Evolutionary conservation across 2,113 vertebrate genomes (phyloP).

Genomic region (Nipponia nippon): DNA sequence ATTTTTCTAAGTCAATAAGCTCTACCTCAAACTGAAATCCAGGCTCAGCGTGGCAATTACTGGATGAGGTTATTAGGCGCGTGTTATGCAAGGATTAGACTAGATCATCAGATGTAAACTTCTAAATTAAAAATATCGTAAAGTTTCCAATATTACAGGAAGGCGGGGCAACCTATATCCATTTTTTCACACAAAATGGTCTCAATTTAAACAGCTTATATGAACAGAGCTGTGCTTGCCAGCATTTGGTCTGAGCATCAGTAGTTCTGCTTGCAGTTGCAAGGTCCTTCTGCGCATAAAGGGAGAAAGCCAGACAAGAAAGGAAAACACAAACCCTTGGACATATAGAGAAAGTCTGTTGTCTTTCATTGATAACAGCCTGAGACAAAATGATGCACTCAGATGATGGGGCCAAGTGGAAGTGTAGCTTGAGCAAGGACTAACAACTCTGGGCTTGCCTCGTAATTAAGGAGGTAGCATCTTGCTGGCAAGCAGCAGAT

Average conservation of each 20-base stretch:
- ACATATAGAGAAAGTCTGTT: neutral
- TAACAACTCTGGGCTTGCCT: neutral
- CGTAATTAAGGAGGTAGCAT: neutral
- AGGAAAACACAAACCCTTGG: neutral
- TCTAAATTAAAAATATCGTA: neutral
- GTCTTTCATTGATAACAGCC: neutral
- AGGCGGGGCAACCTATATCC: neutral
- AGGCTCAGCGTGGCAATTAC: neutral
- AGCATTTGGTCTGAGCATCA: neutral
- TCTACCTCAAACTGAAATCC: constrained; percentile 53
- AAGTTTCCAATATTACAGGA: neutral
- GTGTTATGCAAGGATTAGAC: neutral
- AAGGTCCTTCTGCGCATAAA: neutral
- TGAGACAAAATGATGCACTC: neutral
- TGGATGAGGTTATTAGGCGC: neutral
- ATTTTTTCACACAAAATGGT: neutral
- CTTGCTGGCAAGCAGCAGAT: neutral
- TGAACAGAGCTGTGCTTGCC: neutral
- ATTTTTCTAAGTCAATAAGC: constrained; percentile 43
- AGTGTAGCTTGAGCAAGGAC: neutral
- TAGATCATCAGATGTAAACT: constrained; percentile 2
- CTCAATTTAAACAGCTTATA: neutral
- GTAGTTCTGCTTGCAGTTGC: neutral
- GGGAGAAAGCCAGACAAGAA: neutral
- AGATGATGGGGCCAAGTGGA: neutral